Conservation (phyloP, 1,140 invertebrate species). For the Tetragonula clypearis region DNA sequence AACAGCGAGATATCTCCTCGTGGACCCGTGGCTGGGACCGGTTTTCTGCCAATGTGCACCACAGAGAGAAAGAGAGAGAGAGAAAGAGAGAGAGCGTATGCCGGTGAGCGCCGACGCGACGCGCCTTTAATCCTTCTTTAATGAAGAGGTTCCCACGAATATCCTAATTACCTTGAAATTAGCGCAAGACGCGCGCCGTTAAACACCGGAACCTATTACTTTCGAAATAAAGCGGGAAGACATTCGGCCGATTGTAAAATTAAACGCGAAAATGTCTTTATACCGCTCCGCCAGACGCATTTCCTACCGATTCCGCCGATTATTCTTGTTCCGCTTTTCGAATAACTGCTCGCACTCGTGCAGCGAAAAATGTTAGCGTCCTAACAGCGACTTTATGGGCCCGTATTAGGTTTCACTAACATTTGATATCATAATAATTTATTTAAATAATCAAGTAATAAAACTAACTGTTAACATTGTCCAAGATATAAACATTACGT, state of each 20-base stretch:
- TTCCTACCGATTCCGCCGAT: neutral
- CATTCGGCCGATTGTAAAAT: constrained; percentile 20
- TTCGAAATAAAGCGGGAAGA: neutral
- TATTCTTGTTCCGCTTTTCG: neutral
- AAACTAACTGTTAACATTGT: too few relatives aligned
- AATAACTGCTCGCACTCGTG: neutral
- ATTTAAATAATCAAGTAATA: too few relatives aligned
- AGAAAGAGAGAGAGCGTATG: too few relatives aligned
- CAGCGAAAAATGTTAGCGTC: too few relatives aligned
- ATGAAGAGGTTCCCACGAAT: constrained; percentile 61
- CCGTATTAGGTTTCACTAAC: too few relatives aligned
- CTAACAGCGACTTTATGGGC: too few relatives aligned
- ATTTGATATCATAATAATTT: too few relatives aligned
- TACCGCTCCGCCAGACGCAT: neutral
- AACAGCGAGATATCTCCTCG: constrained; percentile 46
- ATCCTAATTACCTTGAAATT: constrained; percentile 62
- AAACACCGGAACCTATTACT: constrained; percentile 43
- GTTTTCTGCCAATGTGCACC: constrained; percentile 42
- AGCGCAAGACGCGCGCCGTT: constrained; percentile 31
- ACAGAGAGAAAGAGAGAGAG: too few relatives aligned
- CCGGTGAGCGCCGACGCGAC: neutral
- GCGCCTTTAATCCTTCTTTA: constrained; percentile 37
- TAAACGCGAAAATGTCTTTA: constrained; percentile 19
- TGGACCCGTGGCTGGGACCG: constrained; percentile 39
- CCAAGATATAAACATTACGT: too few relatives aligned